Percentiles rank a stretch among this genome's conserved stretches.
Evolutionary conservation across 2,113 vertebrate genomes (phyloP).

Genomic region (Nycticryphes semicollaris): DNA sequence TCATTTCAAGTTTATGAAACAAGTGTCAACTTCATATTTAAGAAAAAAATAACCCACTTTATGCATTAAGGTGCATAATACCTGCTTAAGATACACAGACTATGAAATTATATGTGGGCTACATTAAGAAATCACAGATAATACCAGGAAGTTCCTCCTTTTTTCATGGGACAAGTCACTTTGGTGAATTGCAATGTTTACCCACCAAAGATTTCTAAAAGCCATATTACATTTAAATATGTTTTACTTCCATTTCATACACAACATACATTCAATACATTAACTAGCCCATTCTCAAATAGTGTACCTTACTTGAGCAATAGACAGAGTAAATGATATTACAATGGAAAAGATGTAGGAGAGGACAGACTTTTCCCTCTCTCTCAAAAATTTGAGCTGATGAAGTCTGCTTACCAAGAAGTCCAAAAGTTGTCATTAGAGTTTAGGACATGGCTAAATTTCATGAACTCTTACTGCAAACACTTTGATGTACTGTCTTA

Average conservation of each 20-base stretch:
- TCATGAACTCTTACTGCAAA: neutral
- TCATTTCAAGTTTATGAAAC: neutral
- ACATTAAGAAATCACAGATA: neutral
- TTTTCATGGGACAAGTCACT: neutral
- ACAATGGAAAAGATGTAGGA: neutral
- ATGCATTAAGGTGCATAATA: neutral
- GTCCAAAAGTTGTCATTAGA: neutral
- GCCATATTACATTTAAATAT: neutral
- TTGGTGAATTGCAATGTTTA: neutral
- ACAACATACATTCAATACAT: neutral
- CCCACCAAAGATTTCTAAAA: neutral
- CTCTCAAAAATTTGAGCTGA: too few relatives aligned
- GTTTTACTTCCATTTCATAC: neutral
- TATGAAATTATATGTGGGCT: neutral
- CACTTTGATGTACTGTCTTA: neutral
- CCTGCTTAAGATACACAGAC: neutral
- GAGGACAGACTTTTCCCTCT: neutral
- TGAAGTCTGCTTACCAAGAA: neutral
- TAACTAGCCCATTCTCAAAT: neutral
- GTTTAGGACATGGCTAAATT: neutral
- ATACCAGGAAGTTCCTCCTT: neutral
- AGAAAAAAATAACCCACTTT: neutral
- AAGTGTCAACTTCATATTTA: neutral
- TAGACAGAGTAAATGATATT: neutral
- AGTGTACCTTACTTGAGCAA: neutral